Conservation (phyloP, 2,113 vertebrate species). For the Rutilus rutilus region DNA sequence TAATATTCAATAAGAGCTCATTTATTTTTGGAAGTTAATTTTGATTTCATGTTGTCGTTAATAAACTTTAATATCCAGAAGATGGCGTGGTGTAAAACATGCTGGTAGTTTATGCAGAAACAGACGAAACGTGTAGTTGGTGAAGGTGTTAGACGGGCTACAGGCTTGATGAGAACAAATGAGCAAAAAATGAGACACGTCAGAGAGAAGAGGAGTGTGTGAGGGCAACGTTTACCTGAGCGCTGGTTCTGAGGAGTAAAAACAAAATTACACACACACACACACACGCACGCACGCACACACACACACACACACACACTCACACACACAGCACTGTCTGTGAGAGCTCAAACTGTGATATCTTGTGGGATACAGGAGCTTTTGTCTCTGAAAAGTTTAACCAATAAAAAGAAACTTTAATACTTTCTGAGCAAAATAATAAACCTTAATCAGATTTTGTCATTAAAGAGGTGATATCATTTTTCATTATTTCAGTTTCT, state of each 20-base stretch:
- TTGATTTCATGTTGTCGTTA: conserved; percentile 3
- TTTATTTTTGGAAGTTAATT: neutral
- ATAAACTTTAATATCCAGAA: neutral
- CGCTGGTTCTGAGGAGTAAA: conserved; percentile 73
- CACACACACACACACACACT: too few species aligned
- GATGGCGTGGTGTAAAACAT: neutral
- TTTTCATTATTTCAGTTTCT: neutral
- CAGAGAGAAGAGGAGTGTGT: neutral
- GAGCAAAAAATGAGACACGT: neutral
- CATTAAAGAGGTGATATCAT: neutral
- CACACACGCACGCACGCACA: too few species aligned
- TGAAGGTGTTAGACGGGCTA: neutral
- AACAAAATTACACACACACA: conserved; percentile 75
- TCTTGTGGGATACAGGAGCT: neutral
- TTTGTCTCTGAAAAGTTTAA: neutral
- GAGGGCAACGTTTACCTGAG: conserved; percentile 76
- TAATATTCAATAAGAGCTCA: neutral
- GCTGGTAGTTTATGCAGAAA: conserved; percentile 1
- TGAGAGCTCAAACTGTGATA: conserved; percentile 8
- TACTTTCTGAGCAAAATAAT: neutral
- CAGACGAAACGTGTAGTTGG: neutral
- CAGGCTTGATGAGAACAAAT: neutral
- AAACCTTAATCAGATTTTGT: neutral
- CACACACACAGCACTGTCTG: conserved; percentile 40
- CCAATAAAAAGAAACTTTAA: neutral